These are phyloP conservation scores for Tubulanus polymorphus DNA, from an alignment of 2,888 invertebrate genomes.

Conservation along the genomic window DNA sequence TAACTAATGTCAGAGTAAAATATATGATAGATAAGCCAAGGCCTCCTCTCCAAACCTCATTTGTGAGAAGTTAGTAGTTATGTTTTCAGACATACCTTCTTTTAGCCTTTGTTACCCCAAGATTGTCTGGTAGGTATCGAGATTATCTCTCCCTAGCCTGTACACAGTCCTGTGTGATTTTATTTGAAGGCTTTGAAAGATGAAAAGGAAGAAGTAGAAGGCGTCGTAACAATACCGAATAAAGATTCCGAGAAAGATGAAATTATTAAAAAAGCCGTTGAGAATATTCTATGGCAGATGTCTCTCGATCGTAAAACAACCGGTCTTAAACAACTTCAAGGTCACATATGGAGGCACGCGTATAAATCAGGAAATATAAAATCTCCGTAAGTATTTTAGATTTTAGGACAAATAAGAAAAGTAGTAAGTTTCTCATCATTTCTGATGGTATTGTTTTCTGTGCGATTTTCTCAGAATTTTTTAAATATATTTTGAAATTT, in stretches of 20 bases:
- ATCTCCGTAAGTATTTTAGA: constrained; percentile 80
- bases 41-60: no score
- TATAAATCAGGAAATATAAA: constrained; percentile 73
- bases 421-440: neutral
- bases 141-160: no score
- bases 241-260: constrained; percentile 36
- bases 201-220: constrained; percentile 60
- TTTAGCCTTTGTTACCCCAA: no score
- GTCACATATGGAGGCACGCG: constrained; percentile 81
- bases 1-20: neutral
- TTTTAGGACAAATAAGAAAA: neutral
- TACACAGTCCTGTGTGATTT: no score
- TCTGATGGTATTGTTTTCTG: neutral
- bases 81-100: no score
- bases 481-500: neutral
- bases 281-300: constrained; percentile 77
- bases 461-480: neutral
- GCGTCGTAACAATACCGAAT: constrained; percentile 50
- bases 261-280: constrained; percentile 62
- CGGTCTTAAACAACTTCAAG: constrained; percentile 83
- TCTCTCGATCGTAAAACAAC: constrained; percentile 73
- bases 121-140: no score
- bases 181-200: constrained; percentile 30
- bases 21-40: no score
- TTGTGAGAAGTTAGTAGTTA: no score